Conservation (phyloP, 23 tunicate genomes). For the Ciona savignyi region DNA sequence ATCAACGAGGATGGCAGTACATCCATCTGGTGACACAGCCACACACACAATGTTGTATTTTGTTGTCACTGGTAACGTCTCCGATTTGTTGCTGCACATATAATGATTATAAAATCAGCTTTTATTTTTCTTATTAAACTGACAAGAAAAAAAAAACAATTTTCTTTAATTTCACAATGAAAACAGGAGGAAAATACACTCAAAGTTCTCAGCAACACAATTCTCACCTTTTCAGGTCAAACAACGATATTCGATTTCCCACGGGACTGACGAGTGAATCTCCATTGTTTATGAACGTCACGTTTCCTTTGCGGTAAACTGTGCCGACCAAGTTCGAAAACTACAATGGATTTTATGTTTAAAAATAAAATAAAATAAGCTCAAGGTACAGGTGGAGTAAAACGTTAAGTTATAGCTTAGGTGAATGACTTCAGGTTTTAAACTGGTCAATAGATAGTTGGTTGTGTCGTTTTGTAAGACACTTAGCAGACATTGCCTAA, state of each 20-base stretch:
- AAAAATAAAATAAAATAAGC: background rate
- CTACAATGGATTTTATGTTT: slow-evolving; percentile 17
- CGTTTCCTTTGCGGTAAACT: slow-evolving; percentile 69
- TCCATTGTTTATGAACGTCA: slow-evolving; percentile 49
- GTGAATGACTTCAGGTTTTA: too few species aligned
- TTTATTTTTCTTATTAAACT: too few species aligned
- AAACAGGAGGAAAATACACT: background rate
- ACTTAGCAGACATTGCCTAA: too few species aligned
- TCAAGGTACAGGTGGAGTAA: too few species aligned
- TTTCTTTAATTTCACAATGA: background rate
- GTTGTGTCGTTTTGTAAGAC: too few species aligned
- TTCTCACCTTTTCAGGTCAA: slow-evolving; percentile 53
- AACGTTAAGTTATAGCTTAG: too few species aligned
- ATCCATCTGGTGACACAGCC: slow-evolving; percentile 76
- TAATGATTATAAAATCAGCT: background rate
- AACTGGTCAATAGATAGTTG: too few species aligned
- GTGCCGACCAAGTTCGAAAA: slow-evolving; percentile 83
- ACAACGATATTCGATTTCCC: slow-evolving; percentile 61
- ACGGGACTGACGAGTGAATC: slow-evolving; percentile 74
- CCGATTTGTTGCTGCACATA: slow-evolving; percentile 47
- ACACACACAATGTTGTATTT: slow-evolving; percentile 51
- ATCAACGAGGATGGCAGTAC: slow-evolving; percentile 54
- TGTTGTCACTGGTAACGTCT: slow-evolving; percentile 62
- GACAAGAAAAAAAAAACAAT: background rate
- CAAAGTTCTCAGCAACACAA: too few species aligned